These are phyloP conservation scores for Anoplolepis gracilipes DNA, from an alignment of 1,140 invertebrate species.

Conservation along the genomic window DNA sequence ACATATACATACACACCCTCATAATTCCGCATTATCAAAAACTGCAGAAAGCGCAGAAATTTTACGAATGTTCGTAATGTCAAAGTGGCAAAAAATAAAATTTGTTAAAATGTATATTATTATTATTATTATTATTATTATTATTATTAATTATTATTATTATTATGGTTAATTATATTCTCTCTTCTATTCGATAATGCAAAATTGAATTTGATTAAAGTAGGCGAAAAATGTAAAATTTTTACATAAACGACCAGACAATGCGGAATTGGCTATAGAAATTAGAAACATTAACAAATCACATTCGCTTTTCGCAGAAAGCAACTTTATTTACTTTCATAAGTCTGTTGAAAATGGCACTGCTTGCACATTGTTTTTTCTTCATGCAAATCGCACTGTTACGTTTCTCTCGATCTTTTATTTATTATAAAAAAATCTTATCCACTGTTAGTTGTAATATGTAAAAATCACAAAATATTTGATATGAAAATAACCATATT, in stretches of 20 bases:
- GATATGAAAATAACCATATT: neutral
- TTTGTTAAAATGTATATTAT: neutral
- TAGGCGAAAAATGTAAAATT: neutral
- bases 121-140: too few species aligned
- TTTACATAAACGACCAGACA: neutral
- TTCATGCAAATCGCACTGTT: conserved; percentile 18
- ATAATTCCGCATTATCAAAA: conserved; percentile 68
- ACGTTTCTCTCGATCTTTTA: conserved; percentile 7
- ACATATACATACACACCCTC: too few species aligned
- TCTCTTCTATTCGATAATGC: neutral
- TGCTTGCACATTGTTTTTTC: conserved; percentile 48
- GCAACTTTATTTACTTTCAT: conserved; percentile 73
- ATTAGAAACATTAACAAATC: conserved; percentile 75
- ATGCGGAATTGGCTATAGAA: conserved; percentile 71
- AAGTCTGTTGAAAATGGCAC: conserved; percentile 68
- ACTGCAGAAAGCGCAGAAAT: neutral
- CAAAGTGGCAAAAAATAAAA: neutral
- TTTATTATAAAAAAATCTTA: neutral
- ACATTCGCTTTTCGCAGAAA: conserved; percentile 67
- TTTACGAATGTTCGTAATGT: neutral
- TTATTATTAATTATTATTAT: neutral
- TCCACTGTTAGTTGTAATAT: neutral
- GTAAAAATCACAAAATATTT: neutral
- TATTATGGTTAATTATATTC: neutral
- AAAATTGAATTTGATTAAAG: conserved; percentile 20